Evolutionary conservation across 1,140 invertebrate genomes (phyloP), one percentile per base, ranked within the genome.

Genomic region (Leptopilina boulardi): DNA sequence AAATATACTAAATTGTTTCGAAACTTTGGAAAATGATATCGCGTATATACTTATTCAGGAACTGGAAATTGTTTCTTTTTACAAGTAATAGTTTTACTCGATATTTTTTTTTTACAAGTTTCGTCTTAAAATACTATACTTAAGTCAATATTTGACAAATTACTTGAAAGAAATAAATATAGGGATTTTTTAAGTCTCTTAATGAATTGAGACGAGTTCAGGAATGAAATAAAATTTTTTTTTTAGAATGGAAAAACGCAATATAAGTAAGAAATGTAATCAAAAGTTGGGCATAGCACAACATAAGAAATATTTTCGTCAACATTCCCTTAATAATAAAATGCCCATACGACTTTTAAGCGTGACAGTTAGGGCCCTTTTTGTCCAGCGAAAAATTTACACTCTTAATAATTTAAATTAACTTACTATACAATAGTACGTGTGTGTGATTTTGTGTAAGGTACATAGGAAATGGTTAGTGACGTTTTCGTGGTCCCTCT

Each of bases 401-500:
- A 66, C 26, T n/a, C 59, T 66, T 30, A 66, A 66, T 66, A 66
- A 66, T 23, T 30, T 66, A 66, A 30, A 66, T 66, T n/a, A 66
- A 78, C 41, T 51, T 74, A 71, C 66, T 74, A 75, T 78, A 74
- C 56, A 78, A 44, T 71, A 66, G 54, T 72, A 42, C 19, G 34
- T 21, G 34, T 74, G n/a, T n/a, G n/a, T n/a, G n/a, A n/a, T n/a
- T n/a, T n/a, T n/a, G n/a, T n/a, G 47, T 70, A 74, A 74, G 72
- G 72, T 71, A 74, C 72, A 21, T 78, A 74, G 13, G 73, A 78
- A 74, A 78, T 71, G 70, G 74, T 30, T 56, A 77, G 74, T 77
- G 71, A 79, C 76, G 73, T 73, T 19, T 41, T 75, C 30, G 70
- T 85, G 84, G 84, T 85, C 85, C 82, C 82, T 71, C 38, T 74